phyloP scores from a whole-genome alignment of 2,888 invertebrate species.

The Leptodirus hochenwartii region DNA sequence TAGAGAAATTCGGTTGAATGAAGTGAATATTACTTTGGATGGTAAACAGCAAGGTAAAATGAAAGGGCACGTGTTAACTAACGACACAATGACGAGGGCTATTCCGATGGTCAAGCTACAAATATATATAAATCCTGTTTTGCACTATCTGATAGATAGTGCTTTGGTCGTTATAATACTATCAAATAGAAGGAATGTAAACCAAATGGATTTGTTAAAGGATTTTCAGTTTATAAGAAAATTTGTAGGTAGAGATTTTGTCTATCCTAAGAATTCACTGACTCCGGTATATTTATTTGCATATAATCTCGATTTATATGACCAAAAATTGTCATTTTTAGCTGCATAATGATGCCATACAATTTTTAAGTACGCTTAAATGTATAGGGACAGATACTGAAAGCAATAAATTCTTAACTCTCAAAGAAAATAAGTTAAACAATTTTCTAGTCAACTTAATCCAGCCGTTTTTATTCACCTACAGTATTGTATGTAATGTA shows the following conservation, averaged over 20 bases:
- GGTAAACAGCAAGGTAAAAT: constrained; percentile 30
- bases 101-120: constrained; percentile 55
- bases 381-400: constrained; percentile 19
- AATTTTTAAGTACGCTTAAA: constrained; percentile 4
- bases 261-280: constrained; percentile 26
- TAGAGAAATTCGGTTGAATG: constrained; percentile 26
- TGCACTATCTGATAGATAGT: constrained; percentile 48
- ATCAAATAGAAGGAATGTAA: too few relatives aligned
- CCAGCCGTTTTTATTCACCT: constrained; percentile 43
- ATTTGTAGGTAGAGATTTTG: constrained; percentile 45
- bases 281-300: constrained; percentile 1
- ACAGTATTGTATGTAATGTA: constrained; percentile 31
- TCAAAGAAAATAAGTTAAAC: constrained; percentile 29
- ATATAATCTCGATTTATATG: too few relatives aligned
- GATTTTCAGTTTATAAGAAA: constrained; percentile 31
- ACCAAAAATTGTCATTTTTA: too few relatives aligned
- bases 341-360: constrained; percentile 6
- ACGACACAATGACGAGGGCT: constrained; percentile 47
- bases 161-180: constrained; percentile 29
- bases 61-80: constrained; percentile 45
- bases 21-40: constrained; percentile 24
- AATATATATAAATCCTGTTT: constrained; percentile 55
- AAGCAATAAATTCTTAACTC: constrained; percentile 22
- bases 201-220: constrained; percentile 27
- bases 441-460: constrained; percentile 39